phyloP scores from a whole-genome alignment of 2,113 vertebrate species.

The Agapornis roseicollis region DNA sequence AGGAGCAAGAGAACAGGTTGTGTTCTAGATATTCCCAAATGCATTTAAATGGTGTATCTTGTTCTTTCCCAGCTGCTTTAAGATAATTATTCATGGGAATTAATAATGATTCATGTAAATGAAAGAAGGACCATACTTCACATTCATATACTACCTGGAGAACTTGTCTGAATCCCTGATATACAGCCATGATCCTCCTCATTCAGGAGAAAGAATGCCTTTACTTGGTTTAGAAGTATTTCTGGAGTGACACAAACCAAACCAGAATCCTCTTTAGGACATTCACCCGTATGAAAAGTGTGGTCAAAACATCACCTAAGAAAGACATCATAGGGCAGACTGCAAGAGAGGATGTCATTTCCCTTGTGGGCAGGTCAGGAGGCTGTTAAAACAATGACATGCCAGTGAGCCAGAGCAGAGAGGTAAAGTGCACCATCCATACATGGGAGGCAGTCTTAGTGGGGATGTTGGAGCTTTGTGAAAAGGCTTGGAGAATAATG shows the following conservation, averaged over 20 bases:
- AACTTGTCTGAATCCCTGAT: neutral
- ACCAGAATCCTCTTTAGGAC: neutral
- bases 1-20: neutral
- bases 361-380: neutral
- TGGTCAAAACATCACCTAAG: neutral
- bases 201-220: neutral
- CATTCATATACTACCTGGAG: neutral
- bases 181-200: neutral
- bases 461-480: neutral
- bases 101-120: neutral
- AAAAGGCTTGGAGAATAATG: neutral
- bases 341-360: neutral
- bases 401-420: neutral
- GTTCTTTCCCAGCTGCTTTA: neutral
- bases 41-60: neutral
- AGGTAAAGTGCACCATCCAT: neutral
- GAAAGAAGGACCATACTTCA: neutral
- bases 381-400: neutral
- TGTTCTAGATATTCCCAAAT: neutral
- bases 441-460: neutral
- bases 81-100: neutral
- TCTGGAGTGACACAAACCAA: conserved; percentile 1
- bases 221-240: neutral
- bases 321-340: neutral
- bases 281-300: neutral